A percentile compares a stretch with the other conserved stretches of the same genome.
These are phyloP conservation scores for Scolopax rusticola DNA, from an alignment of 2,797 vertebrate species.

Conservation along the genomic window DNA sequence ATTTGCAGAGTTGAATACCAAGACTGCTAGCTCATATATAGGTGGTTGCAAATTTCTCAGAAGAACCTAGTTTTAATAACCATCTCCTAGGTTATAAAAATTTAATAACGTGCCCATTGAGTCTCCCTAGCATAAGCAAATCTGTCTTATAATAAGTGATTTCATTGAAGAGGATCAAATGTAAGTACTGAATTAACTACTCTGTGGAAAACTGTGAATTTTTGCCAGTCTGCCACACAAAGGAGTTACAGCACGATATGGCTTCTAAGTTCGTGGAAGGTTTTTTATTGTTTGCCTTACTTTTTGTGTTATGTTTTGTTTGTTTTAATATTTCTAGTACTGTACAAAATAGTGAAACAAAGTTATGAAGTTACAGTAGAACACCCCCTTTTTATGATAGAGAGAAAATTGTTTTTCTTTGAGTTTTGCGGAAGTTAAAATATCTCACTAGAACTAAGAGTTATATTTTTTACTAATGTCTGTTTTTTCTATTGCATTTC, in stretches of 20 bases:
- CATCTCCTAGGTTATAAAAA: neutral
- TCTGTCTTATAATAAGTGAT: neutral
- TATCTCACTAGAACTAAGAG: slow-evolving; percentile 12
- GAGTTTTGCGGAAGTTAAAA: neutral
- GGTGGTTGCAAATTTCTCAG: neutral
- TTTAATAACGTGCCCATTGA: neutral
- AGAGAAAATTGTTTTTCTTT: neutral
- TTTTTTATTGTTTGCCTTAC: neutral
- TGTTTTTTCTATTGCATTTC: slow-evolving; percentile 1
- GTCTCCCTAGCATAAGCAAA: neutral
- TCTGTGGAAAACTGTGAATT: neutral
- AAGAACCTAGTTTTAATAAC: neutral
- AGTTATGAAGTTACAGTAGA: neutral
- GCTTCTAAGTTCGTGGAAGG: neutral
- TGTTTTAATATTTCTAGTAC: neutral
- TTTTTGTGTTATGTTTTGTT: neutral
- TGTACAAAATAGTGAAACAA: neutral
- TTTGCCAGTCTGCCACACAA: neutral
- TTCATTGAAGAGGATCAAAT: neutral
- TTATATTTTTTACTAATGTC: slow-evolving; percentile 12
- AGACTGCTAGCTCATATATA: neutral
- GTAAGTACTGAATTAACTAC: neutral
- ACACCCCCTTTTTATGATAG: neutral
- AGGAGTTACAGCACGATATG: neutral
- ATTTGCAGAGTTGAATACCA: neutral